Evolutionary conservation across 2,113 vertebrate genomes (phyloP).

Genomic region (Acrocephalus arundinaceus): DNA sequence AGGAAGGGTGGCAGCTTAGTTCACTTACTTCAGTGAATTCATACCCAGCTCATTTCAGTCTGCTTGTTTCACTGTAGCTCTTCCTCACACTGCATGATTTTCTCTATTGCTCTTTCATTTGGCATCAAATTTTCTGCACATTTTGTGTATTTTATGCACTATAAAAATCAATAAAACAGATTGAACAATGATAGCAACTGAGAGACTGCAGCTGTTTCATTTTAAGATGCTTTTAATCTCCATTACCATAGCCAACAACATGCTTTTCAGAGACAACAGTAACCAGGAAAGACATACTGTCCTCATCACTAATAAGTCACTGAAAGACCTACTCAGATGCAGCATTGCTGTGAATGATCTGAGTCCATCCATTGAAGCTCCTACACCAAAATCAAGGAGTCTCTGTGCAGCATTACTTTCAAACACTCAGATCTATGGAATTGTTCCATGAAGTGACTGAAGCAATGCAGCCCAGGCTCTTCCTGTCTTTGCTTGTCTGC

Average conservation of each 20-base stretch:
- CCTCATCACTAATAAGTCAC: neutral
- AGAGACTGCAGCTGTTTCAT: neutral
- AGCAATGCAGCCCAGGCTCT: neutral
- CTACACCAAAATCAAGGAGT: neutral
- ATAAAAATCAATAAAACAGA: conserved; percentile 41
- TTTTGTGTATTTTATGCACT: conserved; percentile 24
- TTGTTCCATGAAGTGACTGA: neutral
- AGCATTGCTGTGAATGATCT: neutral
- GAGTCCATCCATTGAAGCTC: neutral
- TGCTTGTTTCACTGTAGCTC: neutral
- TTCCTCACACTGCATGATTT: neutral
- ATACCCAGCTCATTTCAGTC: neutral
- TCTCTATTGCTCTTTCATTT: neutral
- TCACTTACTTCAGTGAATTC: neutral
- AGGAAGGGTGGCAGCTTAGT: neutral
- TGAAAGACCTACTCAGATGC: neutral
- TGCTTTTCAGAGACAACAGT: neutral
- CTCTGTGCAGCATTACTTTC: neutral
- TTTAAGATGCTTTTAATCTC: conserved; percentile 43
- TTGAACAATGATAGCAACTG: conserved; percentile 15
- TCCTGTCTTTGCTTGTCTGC: neutral
- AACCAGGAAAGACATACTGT: neutral
- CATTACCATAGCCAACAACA: neutral
- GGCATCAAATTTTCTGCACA: neutral
- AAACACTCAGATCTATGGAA: neutral